phyloP scores from a whole-genome alignment of 2,797 vertebrate species.

The Mus caroli region DNA sequence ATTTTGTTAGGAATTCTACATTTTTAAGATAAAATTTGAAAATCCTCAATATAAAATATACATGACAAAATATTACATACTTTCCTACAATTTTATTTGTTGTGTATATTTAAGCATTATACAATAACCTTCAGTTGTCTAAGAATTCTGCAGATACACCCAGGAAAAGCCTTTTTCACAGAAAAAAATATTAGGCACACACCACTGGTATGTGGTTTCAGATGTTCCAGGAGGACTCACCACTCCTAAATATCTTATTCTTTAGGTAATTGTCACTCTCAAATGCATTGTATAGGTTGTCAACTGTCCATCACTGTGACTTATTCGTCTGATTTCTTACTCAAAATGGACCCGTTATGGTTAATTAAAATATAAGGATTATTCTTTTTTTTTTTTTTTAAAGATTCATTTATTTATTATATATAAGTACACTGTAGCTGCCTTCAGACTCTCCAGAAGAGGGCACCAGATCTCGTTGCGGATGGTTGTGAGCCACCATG shows the following conservation, averaged over 20 bases:
- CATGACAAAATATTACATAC: background rate
- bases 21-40: slow-evolving; percentile 41
- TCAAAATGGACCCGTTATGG: background rate
- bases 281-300: background rate
- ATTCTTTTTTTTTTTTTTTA: too few relatives aligned
- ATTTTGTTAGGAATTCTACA: background rate
- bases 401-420: too few relatives aligned
- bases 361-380: slow-evolving; percentile 30
- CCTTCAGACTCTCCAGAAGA: too few relatives aligned
- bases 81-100: background rate
- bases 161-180: background rate
- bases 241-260: background rate
- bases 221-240: background rate
- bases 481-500: too few relatives aligned
- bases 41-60: slow-evolving; percentile 29
- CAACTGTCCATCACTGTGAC: background rate
- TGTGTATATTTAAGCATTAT: background rate
- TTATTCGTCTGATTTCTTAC: slow-evolving; percentile 24
- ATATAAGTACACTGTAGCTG: too few relatives aligned
- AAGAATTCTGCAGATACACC: too few relatives aligned
- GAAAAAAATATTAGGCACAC: background rate
- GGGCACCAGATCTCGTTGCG: too few relatives aligned
- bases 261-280: background rate
- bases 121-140: background rate
- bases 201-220: background rate